These are phyloP conservation scores for Bombus waltoni DNA, from an alignment of 1,140 invertebrate species.

Conservation along the genomic window DNA sequence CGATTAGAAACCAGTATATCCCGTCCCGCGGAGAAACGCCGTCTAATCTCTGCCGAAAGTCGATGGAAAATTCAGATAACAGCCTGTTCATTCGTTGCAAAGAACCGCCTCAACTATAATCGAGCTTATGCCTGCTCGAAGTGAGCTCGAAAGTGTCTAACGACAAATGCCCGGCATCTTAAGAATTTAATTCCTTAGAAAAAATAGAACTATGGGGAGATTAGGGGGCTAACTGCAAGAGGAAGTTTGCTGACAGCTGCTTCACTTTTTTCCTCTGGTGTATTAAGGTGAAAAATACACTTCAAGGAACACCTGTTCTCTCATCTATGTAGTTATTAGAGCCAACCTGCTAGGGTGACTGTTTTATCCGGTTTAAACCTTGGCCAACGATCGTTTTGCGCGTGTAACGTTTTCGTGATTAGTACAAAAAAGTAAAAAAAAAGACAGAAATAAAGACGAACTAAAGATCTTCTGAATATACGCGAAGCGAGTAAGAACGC, in stretches of 20 bases:
- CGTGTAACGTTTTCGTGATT: neutral
- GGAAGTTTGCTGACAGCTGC: neutral
- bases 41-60: neutral
- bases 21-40: neutral
- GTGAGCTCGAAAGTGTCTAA: neutral
- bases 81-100: neutral
- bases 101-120: neutral
- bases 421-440: neutral
- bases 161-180: neutral
- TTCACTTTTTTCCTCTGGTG: neutral
- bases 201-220: neutral
- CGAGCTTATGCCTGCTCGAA: neutral
- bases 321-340: neutral
- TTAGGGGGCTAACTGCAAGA: neutral
- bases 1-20: constrained; percentile 36
- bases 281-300: neutral
- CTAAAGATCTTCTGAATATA: neutral
- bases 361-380: too few species aligned
- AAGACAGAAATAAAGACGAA: too few species aligned
- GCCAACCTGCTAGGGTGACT: neutral
- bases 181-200: neutral
- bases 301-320: neutral
- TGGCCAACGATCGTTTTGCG: neutral
- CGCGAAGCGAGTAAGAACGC: too few species aligned
- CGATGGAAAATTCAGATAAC: constrained; percentile 30